These are phyloP conservation scores for Choloepus hoffmanni DNA, from an alignment of 2,113 vertebrate genomes.

Conservation along the genomic window DNA sequence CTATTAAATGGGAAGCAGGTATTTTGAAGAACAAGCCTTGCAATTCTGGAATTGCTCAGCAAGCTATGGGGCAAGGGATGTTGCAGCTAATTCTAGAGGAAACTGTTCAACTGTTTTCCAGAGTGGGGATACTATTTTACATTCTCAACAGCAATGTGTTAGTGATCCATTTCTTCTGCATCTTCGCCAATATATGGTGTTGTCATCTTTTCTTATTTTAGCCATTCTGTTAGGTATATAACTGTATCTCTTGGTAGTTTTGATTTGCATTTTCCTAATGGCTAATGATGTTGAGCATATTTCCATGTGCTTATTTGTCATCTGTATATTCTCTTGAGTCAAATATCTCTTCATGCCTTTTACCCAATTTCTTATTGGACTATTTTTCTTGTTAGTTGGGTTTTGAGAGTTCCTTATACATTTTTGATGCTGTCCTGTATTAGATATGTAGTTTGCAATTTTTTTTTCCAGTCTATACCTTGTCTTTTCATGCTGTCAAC, in stretches of 20 bases:
- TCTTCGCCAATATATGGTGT: neutral
- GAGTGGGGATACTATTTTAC: neutral
- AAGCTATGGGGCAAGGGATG: neutral
- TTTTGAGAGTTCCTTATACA: neutral
- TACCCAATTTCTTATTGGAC: neutral
- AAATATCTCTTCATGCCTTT: neutral
- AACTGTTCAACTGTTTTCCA: neutral
- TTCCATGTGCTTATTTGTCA: neutral
- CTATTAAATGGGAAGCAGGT: neutral
- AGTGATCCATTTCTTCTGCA: neutral
- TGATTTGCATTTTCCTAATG: constrained; percentile 8
- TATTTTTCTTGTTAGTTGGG: neutral
- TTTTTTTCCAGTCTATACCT: neutral
- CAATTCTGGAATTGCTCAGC: neutral
- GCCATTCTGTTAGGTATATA: neutral
- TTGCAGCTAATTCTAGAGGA: neutral
- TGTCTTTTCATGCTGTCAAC: neutral
- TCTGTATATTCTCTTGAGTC: neutral
- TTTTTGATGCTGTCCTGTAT: neutral
- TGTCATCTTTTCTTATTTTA: neutral
- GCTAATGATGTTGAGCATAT: neutral
- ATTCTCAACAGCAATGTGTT: neutral
- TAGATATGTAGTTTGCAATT: neutral
- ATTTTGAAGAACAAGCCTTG: neutral
- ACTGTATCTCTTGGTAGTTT: neutral